Conservation (phyloP, 1,140 invertebrate species). For the Globodera rostochiensis region DNA sequence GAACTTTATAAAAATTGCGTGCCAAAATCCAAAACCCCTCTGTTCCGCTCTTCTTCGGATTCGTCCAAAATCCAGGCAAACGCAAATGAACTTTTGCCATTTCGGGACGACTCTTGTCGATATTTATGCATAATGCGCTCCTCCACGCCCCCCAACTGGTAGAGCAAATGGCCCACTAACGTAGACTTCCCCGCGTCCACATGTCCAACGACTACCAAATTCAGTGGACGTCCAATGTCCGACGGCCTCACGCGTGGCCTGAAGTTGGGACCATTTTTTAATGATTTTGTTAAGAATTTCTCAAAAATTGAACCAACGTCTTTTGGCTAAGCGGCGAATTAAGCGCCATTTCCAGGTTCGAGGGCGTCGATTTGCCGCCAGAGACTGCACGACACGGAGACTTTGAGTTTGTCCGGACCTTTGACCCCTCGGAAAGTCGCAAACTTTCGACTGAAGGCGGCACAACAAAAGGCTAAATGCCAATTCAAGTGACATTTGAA, state of each 20-base stretch:
- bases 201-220: constrained; percentile 75
- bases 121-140: constrained; percentile 92
- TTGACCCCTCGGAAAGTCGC: constrained; percentile 25
- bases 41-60: constrained; percentile 86
- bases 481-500: constrained; percentile 10
- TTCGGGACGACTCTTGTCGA: constrained; percentile 93
- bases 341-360: constrained; percentile 41
- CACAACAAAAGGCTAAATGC: constrained; percentile 25
- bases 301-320: constrained; percentile 3
- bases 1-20: too few species aligned
- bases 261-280: constrained; percentile 1
- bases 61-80: constrained; percentile 99
- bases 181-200: constrained; percentile 99
- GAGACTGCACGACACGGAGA: constrained; percentile 44
- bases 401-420: constrained; percentile 45
- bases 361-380: constrained; percentile 33
- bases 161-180: constrained; percentile 90
- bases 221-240: constrained; percentile 48
- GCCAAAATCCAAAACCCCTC: constrained; percentile 11
- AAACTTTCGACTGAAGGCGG: constrained; percentile 40
- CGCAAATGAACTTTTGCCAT: constrained; percentile 96
- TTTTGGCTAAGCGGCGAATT: constrained; percentile 36
- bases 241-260: constrained; percentile 41
- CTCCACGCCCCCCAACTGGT: constrained; percentile 82
- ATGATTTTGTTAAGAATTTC: constrained; percentile 17